Evolutionary conservation across 37 sponge, comb jelly and placozoan genomes (phyloP), one percentile per base, ranked within the genome.

Genomic region (Beroe forskalii): DNA sequence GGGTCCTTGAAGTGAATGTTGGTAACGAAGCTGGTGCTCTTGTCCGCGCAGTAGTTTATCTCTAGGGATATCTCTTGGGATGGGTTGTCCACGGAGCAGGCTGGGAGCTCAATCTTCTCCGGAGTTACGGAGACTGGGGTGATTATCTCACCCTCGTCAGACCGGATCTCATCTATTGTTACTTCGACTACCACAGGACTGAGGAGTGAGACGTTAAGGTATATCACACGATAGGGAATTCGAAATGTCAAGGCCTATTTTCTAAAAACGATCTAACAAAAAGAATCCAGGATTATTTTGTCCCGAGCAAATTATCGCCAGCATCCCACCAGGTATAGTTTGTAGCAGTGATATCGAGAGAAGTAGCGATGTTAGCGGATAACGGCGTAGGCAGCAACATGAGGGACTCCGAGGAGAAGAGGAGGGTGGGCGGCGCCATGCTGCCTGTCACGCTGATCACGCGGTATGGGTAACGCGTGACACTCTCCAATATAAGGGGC

Each of bases 341-440:
- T 20, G 92, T 32, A 60, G 93, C 80, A 27, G 62, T 60, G 36
- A 95, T 60, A 38, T 39, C 39, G 32, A 93, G 93, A 72, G 90
- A 76, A 35, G 94, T 93, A 0, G 67, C 66, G 0, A 94, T 67
- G n/a, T 89, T 67, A 24, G 93, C 55, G 31, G 83, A 89, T 19
- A 95, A 91, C 0, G 95, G 95, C 32, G 93, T 93, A 25, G 95
- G 94, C 0, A 90, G 90, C 14, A 95, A 20, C 0, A 67, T 76
- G 0, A 95, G 43, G 33, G 35, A 62, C 28, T 60, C 25, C 0
- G 95, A 92, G 31, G 61, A 60, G 38, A 91, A 60, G n/a, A 67
- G 23, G 35, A 95, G 67, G 0, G 23, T 67, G 17, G 92, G 91
- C 19, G 91, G 33, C 23, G 64, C 44, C 24, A 95, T 17, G 19